A percentile compares a stretch with the other conserved stretches of the same genome.
Conservation (phyloP, 2,888 invertebrate species). For the Lasiommata megera region DNA sequence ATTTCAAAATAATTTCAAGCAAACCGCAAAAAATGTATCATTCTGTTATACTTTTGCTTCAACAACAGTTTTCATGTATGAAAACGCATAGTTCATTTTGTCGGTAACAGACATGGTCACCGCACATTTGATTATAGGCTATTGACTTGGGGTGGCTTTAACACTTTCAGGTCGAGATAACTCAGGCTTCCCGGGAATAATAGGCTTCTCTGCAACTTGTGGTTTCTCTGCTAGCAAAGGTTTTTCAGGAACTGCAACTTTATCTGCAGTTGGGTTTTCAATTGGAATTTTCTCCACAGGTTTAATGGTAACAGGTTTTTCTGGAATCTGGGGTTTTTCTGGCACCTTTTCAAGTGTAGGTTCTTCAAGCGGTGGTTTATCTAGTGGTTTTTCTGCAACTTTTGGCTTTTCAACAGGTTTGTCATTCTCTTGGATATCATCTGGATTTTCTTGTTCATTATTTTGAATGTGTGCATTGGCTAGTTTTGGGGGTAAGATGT, state of each 20-base stretch:
- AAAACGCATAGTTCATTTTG: conserved; percentile 68
- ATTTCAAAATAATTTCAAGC: conserved; percentile 24
- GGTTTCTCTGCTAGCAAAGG: conserved; percentile 39
- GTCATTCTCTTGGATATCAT: conserved; percentile 23
- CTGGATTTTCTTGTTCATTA: conserved; percentile 36
- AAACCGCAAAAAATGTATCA: conserved; percentile 20
- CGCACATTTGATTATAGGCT: conserved; percentile 62
- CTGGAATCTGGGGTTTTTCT: conserved; percentile 53
- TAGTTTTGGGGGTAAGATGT: conserved; percentile 59
- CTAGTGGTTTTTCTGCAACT: conserved; percentile 41
- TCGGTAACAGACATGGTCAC: conserved; percentile 49
- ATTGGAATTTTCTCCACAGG: too few relatives aligned
- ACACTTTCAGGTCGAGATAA: conserved; percentile 57
- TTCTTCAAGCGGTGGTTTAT: conserved; percentile 42
- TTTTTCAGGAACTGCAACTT: conserved; percentile 45
- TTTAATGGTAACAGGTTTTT: conserved; percentile 50
- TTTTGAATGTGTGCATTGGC: conserved; percentile 60
- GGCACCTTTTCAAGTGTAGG: conserved; percentile 36
- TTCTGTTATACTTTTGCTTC: conserved; percentile 34
- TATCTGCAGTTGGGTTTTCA: conserved; percentile 41
- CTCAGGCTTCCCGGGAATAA: conserved; percentile 57
- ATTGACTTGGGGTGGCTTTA: conserved; percentile 66
- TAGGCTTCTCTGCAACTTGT: conserved; percentile 43
- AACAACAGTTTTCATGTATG: conserved; percentile 68
- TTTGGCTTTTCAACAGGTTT: conserved; percentile 45